Percentiles rank a stretch among this genome's conserved stretches.
Evolutionary conservation across 2,113 vertebrate species (phyloP).

Genomic region (Elephas maximus): DNA sequence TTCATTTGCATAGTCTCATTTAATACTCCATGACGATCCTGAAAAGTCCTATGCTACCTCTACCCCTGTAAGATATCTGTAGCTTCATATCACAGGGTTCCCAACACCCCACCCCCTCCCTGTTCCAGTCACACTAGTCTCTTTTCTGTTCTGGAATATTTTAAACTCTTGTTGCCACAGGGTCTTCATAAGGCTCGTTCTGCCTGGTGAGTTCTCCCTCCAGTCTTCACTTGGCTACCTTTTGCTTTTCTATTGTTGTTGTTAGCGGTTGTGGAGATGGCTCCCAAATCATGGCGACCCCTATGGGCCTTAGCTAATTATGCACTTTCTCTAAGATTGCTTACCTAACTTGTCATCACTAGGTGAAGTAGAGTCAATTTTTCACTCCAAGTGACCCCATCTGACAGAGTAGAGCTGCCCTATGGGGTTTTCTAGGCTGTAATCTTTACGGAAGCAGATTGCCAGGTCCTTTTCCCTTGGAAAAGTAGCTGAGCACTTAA

Average conservation of each 20-base stretch:
- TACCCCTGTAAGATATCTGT: neutral
- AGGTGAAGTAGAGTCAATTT: neutral
- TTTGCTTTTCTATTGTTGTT: neutral
- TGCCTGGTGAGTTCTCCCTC: neutral
- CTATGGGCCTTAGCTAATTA: neutral
- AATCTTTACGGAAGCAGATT: neutral
- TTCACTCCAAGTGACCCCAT: neutral
- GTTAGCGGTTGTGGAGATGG: neutral
- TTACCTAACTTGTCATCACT: neutral
- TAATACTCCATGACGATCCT: neutral
- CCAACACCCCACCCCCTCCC: neutral
- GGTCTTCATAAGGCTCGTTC: neutral
- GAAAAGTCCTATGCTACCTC: neutral
- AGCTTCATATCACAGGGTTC: neutral
- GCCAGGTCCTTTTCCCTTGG: too few relatives aligned
- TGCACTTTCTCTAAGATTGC: neutral
- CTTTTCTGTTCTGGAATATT: neutral
- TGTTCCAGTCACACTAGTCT: fast-evolving
- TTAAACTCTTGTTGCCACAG: neutral
- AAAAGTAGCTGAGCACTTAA: neutral
- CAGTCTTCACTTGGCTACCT: neutral
- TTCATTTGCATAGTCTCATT: neutral
- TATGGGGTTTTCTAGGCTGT: neutral
- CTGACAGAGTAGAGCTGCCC: neutral
- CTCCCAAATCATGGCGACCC: neutral